These are phyloP conservation scores for Wiebesia pumilae DNA, from an alignment of 1,140 invertebrate genomes.

Conservation along the genomic window DNA sequence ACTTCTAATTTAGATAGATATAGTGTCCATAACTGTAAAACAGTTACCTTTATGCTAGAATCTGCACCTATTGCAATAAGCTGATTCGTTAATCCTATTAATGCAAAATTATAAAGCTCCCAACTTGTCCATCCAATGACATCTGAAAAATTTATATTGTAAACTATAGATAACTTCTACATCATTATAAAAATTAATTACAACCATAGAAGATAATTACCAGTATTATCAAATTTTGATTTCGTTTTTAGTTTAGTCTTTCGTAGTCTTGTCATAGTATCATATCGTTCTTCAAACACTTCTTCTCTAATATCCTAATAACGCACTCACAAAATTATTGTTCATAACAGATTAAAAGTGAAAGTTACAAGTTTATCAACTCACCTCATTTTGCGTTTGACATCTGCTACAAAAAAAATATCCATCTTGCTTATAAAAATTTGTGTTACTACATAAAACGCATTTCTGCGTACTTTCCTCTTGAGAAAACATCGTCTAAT, in stretches of 20 bases:
- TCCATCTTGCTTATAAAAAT: constrained; percentile 74
- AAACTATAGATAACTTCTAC: background rate
- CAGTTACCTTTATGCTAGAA: constrained; percentile 75
- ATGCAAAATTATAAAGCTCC: constrained; percentile 81
- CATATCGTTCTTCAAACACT: constrained; percentile 62
- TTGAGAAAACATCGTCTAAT: constrained; percentile 42
- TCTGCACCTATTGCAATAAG: constrained; percentile 77
- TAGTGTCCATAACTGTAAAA: constrained; percentile 79
- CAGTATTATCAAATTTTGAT: constrained; percentile 44
- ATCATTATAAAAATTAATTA: constrained; percentile 5
- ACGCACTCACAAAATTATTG: constrained; percentile 4
- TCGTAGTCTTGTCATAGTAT: constrained; percentile 54
- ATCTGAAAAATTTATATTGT: constrained; percentile 56
- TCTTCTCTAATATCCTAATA: constrained; percentile 72
- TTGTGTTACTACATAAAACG: constrained; percentile 69
- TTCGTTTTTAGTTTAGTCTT: constrained; percentile 59
- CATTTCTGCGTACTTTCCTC: constrained; percentile 62
- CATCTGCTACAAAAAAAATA: constrained; percentile 77
- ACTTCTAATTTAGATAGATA: constrained; percentile 79
- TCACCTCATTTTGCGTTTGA: constrained; percentile 75
- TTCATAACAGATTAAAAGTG: background rate
- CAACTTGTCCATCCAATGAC: constrained; percentile 77
- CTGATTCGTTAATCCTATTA: constrained; percentile 79
- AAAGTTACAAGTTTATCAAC: constrained; percentile 22
- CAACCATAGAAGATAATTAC: constrained; percentile 25